These are phyloP conservation scores for Mobula hypostoma DNA, from an alignment of 2,113 vertebrate genomes.

Conservation along the genomic window DNA sequence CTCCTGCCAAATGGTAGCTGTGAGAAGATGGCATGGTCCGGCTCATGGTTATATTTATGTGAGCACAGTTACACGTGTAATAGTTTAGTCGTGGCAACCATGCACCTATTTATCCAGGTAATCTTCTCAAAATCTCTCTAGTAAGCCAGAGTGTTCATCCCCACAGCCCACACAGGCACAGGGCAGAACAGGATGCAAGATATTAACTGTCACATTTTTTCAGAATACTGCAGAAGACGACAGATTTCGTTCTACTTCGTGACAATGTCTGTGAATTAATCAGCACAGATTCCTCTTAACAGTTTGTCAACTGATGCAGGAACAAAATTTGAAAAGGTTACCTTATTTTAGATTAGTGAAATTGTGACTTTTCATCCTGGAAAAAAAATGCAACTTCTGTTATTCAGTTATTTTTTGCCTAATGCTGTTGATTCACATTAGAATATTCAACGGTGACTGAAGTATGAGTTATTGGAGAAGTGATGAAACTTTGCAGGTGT, in stretches of 20 bases:
- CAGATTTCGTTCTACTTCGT: neutral
- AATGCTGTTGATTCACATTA: neutral
- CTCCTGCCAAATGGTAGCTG: too few species aligned
- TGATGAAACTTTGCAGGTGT: too few species aligned
- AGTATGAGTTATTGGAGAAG: neutral
- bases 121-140: neutral
- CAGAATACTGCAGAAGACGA: neutral
- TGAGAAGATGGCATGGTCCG: too few species aligned
- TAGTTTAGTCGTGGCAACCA: neutral
- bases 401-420: neutral
- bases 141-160: neutral
- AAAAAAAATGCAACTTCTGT: neutral
- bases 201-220: constrained; percentile 1
- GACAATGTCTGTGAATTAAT: constrained; percentile 22
- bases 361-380: neutral
- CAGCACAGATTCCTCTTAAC: neutral
- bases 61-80: neutral
- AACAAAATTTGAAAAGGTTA: neutral
- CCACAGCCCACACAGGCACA: neutral
- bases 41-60: neutral
- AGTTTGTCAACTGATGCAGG: neutral
- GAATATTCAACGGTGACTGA: neutral
- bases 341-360: neutral
- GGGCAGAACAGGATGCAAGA: neutral
- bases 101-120: neutral